Conservation (phyloP, 2,888 invertebrate genomes). For the Brachyptera risi region DNA sequence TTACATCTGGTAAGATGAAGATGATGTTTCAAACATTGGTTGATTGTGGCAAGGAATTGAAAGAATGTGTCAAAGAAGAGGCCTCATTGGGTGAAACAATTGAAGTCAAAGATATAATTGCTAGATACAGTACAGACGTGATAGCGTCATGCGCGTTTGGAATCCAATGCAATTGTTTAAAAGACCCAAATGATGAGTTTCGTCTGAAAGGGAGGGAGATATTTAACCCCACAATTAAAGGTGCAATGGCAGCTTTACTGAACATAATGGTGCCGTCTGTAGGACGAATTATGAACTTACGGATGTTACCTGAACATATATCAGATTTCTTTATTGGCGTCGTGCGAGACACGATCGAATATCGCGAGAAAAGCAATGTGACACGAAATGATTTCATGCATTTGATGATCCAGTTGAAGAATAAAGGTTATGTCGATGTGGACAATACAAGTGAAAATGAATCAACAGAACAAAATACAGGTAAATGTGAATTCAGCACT, state of each 20-base stretch:
- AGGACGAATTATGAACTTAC: slow-evolving; percentile 38
- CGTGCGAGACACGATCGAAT: slow-evolving; percentile 41
- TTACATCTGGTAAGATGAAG: slow-evolving; percentile 45
- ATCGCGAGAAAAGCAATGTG: slow-evolving; percentile 36
- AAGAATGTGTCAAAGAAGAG: slow-evolving; percentile 28
- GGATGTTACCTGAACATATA: not conserved
- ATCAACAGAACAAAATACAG: slow-evolving; percentile 22
- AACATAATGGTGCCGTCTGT: slow-evolving; percentile 49
- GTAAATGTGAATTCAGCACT: no score
- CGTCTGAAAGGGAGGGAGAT: slow-evolving; percentile 38
- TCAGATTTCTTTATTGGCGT: slow-evolving; percentile 43
- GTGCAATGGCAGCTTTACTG: slow-evolving; percentile 44
- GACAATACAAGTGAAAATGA: slow-evolving; percentile 4
- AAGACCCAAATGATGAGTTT: slow-evolving; percentile 43
- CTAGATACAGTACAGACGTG: slow-evolving; percentile 37
- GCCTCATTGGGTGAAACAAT: slow-evolving; percentile 27
- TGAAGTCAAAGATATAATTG: slow-evolving; percentile 30
- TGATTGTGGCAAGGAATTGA: slow-evolving; percentile 38
- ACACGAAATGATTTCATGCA: slow-evolving; percentile 37
- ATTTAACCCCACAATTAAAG: slow-evolving; percentile 38
- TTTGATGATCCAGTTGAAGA: slow-evolving; percentile 30
- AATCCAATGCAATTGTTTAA: slow-evolving; percentile 41
- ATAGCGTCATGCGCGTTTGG: slow-evolving; percentile 47
- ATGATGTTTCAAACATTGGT: slow-evolving; percentile 40
- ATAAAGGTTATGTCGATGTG: slow-evolving; percentile 25